Evolutionary conservation across 2,113 vertebrate genomes (phyloP), one percentile per base, ranked within the genome.

Genomic region (Amblyornis subalaris): DNA sequence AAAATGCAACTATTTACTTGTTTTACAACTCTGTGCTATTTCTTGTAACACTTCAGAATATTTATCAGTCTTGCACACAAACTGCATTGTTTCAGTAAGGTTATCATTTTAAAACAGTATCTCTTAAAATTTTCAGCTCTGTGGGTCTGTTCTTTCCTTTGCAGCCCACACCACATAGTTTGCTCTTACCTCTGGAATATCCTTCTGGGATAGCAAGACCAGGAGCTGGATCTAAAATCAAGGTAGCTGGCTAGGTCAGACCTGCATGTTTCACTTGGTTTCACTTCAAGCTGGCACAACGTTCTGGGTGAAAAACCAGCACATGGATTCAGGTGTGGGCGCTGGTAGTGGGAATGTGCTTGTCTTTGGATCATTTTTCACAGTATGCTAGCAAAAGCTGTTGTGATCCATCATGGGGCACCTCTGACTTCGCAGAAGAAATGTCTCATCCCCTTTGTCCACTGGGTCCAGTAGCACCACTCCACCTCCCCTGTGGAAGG

Each of bases 1-100:
- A 62, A 93, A 89, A 94, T 58, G 71, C 84, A 96, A 5, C 70
- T 88, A 31, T 61, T 86, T 78, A 61, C 91, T 94, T 85, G 38
- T 92, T 75, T 81, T 92, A 94, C 88, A 95, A 22, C 72, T 92
- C 54, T 80, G 47, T 94, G 94, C 90, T 96, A 74, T 93, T 96
- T 93, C 89, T 92, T 90, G 78, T 96, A 95, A 88, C 61, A 38
- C 53, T 88, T 94, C 33, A 35, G 66, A 92, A 81, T 89, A 91
- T 91, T 93, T 95, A 89, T 94, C 88, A 58, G 83, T 73, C 80
- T 88, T 64, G 55, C 91, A 79, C 54, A 51, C 87, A 48, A 65
- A 38, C 47, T 26, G 36, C 16, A n/a, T 95, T 81, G 44, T 64
- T 95, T 88, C 71, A 84, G 73, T 84, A 85, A 86, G 86, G 65